phyloP scores from a whole-genome alignment of 2,888 invertebrate genomes.

The Yponomeuta malinellus region DNA sequence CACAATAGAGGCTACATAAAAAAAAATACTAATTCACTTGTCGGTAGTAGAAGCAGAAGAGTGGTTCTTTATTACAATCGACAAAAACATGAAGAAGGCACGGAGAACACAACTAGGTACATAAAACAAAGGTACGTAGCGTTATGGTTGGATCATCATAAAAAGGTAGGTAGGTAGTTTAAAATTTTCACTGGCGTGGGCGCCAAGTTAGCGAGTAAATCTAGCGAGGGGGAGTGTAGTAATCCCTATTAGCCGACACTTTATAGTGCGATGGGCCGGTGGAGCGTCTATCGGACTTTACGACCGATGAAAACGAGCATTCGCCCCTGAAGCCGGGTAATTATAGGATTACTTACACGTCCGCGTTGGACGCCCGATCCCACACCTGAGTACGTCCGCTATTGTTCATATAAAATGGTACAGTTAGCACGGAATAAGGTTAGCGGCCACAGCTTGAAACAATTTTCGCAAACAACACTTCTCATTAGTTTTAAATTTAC shows the following conservation, averaged over 20 bases:
- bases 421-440: background rate
- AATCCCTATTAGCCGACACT: constrained; percentile 67
- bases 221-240: constrained; percentile 52
- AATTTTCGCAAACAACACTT: no score
- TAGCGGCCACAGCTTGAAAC: no score
- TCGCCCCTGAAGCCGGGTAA: constrained; percentile 52
- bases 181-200: constrained; percentile 12
- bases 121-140: background rate
- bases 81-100: no score
- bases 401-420: background rate
- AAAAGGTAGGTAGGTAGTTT: constrained; percentile 1
- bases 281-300: constrained; percentile 58
- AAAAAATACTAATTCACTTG: no score
- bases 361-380: constrained; percentile 17
- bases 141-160: constrained; percentile 6
- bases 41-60: no score
- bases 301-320: constrained; percentile 64
- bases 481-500: no score
- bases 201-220: constrained; percentile 27
- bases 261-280: constrained; percentile 54
- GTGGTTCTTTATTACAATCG: no score
- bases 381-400: constrained; percentile 21
- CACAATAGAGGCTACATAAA: no score
- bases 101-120: no score
- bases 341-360: constrained; percentile 63